A percentile compares a stretch with the other conserved stretches of the same genome.
Conservation (phyloP, 2,888 invertebrate genomes). For the Eupithecia centaureata region DNA sequence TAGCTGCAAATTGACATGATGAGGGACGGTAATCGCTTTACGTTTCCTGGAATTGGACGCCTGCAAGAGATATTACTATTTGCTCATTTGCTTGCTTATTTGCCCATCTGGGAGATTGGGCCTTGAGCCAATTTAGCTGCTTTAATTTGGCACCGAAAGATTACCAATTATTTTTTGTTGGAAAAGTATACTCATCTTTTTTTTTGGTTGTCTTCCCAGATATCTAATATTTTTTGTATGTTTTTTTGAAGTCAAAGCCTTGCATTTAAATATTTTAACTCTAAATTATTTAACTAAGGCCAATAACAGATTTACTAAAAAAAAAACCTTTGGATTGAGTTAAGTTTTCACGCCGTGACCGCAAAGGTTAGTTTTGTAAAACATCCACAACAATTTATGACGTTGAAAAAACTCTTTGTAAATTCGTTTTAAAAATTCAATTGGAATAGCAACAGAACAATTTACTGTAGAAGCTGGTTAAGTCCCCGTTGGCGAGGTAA, state of each 20-base stretch:
- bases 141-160: not conserved
- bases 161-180: not conserved
- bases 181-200: too few species aligned
- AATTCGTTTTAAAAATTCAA: constrained; percentile 31
- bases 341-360: too few species aligned
- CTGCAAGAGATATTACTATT: constrained; percentile 37
- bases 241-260: too few species aligned
- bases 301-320: too few species aligned
- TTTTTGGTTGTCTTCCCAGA: too few species aligned
- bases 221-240: too few species aligned
- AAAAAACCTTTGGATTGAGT: too few species aligned
- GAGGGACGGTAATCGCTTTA: constrained; percentile 43
- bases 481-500: constrained; percentile 23
- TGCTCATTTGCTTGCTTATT: constrained; percentile 16
- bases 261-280: too few species aligned
- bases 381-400: not conserved
- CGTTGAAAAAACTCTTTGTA: not conserved
- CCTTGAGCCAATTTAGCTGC: not conserved
- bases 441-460: constrained; percentile 22
- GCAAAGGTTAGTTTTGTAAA: not conserved
- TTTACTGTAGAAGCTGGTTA: constrained; percentile 16
- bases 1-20: constrained; percentile 40
- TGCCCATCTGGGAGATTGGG: constrained; percentile 8
- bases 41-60: constrained; percentile 10
- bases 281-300: too few species aligned